Conservation (phyloP, 2,113 vertebrate species). For the Perca fluviatilis region DNA sequence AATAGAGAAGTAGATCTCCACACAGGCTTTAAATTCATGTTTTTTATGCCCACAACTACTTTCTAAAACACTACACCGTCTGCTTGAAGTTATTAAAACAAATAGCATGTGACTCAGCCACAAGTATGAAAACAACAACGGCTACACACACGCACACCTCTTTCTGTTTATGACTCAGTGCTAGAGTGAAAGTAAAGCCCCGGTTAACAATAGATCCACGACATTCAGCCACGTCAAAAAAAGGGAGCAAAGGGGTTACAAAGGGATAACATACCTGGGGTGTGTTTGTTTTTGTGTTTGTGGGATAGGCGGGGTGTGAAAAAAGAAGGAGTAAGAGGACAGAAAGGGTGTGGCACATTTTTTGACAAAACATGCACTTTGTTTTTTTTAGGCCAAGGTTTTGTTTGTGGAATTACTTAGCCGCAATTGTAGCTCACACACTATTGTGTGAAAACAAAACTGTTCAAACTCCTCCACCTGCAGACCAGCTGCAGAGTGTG, state of each 20-base stretch:
- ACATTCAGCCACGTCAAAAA: slow-evolving; percentile 11
- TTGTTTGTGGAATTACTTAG: slow-evolving; percentile 1
- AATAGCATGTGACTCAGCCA: slow-evolving; percentile 62
- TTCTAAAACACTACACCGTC: not conserved
- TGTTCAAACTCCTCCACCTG: not conserved
- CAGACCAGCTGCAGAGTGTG: not conserved
- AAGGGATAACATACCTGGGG: slow-evolving; percentile 29
- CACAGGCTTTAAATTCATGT: not conserved
- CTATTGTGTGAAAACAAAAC: not conserved
- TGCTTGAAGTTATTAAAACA: slow-evolving; percentile 42
- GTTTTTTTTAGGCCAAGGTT: slow-evolving; percentile 4
- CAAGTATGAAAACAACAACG: slow-evolving; percentile 23
- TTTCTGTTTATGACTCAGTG: slow-evolving; percentile 52
- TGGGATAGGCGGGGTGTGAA: slow-evolving; percentile 31
- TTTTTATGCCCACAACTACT: not conserved
- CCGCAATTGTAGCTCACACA: slow-evolving; percentile 8
- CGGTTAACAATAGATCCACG: slow-evolving; percentile 1
- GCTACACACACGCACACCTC: not conserved
- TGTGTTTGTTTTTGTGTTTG: slow-evolving; percentile 41
- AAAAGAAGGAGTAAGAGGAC: not conserved
- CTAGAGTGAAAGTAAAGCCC: slow-evolving; percentile 40
- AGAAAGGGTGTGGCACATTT: slow-evolving; percentile 33
- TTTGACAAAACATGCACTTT: not conserved
- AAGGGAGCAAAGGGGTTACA: slow-evolving; percentile 13
- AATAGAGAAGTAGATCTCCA: slow-evolving; percentile 39